Evolutionary conservation across 2,797 vertebrate species (phyloP).

Genomic region (Syncerus caffer): DNA sequence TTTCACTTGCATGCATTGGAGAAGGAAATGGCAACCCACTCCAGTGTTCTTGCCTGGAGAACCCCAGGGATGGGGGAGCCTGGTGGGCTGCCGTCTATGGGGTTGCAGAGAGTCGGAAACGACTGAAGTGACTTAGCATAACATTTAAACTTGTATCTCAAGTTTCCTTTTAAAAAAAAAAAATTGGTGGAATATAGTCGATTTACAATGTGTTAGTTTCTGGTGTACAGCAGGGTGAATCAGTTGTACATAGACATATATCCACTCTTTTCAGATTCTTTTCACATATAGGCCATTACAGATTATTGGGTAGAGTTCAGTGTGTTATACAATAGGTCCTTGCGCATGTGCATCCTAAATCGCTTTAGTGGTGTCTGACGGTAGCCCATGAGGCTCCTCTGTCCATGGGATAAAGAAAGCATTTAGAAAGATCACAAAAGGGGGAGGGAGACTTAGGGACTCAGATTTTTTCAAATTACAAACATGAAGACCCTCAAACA

Average conservation of each 20-base stretch:
- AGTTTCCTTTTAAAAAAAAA: neutral
- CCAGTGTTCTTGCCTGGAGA: too few species aligned
- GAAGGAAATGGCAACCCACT: too few species aligned
- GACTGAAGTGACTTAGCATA: too few species aligned
- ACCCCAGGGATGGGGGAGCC: too few species aligned
- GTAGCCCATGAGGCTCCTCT: neutral
- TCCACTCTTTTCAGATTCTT: neutral
- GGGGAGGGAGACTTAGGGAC: neutral
- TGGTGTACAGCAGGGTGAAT: neutral
- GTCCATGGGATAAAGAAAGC: neutral
- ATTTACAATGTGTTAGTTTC: neutral
- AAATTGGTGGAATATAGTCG: neutral
- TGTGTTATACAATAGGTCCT: accelerated
- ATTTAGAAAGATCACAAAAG: neutral
- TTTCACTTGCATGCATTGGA: too few species aligned
- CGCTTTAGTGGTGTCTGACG: accelerated
- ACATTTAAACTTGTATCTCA: neutral
- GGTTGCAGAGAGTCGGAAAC: too few species aligned
- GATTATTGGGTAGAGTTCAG: neutral
- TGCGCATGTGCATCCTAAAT: neutral
- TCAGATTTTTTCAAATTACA: neutral
- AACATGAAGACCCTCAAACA: neutral
- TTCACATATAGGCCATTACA: neutral
- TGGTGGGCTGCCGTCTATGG: too few species aligned
- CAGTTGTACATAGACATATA: neutral